Evolutionary conservation across 2,113 vertebrate genomes (phyloP).

Genomic region (Lophura nycthemera): DNA sequence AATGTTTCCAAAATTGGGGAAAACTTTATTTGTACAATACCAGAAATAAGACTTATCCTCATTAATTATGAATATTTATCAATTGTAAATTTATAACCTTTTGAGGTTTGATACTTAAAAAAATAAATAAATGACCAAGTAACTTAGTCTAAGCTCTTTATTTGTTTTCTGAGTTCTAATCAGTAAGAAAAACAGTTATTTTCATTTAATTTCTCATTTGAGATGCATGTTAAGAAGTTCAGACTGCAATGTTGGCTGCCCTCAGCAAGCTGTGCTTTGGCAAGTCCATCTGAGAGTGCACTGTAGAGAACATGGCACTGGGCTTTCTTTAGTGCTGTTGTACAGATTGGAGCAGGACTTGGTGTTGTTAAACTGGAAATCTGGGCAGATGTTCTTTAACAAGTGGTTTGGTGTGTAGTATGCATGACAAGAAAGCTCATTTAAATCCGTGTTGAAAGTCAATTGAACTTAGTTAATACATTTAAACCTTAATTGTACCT

Average conservation of each 20-base stretch:
- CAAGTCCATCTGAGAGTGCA: neutral
- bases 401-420: neutral
- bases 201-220: neutral
- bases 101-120: neutral
- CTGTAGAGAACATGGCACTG: neutral
- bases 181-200: neutral
- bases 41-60: neutral
- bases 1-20: neutral
- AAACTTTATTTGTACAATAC: neutral
- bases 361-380: neutral
- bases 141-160: neutral
- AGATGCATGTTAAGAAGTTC: neutral
- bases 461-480: neutral
- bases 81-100: neutral
- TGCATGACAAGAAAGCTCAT: neutral
- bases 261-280: neutral
- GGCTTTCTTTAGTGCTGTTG: neutral
- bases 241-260: neutral
- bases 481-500: neutral
- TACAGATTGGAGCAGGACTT: neutral
- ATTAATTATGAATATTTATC: neutral
- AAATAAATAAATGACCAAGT: neutral
- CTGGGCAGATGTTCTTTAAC: slow-evolving; percentile 19
- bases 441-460: neutral
- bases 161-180: neutral